Evolutionary conservation across 2,888 invertebrate species (phyloP), one percentile per base, ranked within the genome.

Genomic region (Tridacna crocea): DNA sequence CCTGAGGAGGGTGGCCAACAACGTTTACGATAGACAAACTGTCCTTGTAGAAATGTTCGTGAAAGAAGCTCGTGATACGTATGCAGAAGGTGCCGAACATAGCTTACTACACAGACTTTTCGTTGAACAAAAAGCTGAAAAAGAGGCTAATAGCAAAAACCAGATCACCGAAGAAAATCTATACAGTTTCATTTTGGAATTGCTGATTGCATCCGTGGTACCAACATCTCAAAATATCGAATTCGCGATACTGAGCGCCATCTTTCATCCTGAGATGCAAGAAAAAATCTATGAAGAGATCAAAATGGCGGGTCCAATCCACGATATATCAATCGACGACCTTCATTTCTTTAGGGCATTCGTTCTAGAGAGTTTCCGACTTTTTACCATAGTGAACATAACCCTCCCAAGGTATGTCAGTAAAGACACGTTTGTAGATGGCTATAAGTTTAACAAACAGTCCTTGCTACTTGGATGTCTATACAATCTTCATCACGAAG

Each of bases 361-460:
- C 36, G 68, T 68, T 47, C 47, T 47, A 0, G 68, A 47, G n/a
- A 68, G 68, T 47, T 36, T 68, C 47, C 46, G 68, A 12, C 47
- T 47, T 48, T 68, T 68, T 17, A 47, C 22, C n/a, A n/a, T 68
- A 4, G 46, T 68, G 19, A 47, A 12, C 1, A 68, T 68, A 48
- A 68, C 68, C 13, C 10, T 68, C 47, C 68, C 68, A 12, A 17
- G 68, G 8, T 68, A n/a, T 19, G 68, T 68, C 13, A 13, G 19
- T n/a, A 68, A 68, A n/a, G 68, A 68, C 19, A 68, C 68, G 22
- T 8, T 47, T 47, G 47, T 68, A 3, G 68, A 68, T n/a, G 68
- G 68, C 17, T 68, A 47, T 48, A 46, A 3, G 17, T 68, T 68
- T 22, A 46, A 46, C 11, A 68, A 47, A 47, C 19, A 68, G n/a